phyloP scores from a whole-genome alignment of 2,888 invertebrate genomes.

The Eupeodes latifasciatus region DNA sequence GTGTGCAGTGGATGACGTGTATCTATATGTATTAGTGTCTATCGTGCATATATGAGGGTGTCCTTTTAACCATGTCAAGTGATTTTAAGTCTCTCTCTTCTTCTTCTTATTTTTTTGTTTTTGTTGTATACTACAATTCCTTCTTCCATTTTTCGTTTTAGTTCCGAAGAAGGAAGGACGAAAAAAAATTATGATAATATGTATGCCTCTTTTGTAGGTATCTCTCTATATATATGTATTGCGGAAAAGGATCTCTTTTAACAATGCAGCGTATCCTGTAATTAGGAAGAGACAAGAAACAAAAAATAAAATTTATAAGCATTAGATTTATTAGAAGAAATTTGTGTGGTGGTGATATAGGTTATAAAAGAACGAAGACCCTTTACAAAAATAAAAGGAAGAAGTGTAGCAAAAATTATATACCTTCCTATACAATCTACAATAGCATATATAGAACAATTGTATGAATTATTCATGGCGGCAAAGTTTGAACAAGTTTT shows the following conservation, averaged over 20 bases:
- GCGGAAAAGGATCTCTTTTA: conserved; percentile 61
- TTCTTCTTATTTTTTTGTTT: neutral
- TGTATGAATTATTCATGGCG: conserved; percentile 64
- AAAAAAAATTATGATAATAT: conserved; percentile 24
- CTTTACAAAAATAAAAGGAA: neutral
- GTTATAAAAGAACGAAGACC: conserved; percentile 27
- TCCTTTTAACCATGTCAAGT: conserved; percentile 73
- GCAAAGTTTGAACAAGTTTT: conserved; percentile 48
- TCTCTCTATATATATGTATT: neutral
- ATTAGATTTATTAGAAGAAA: conserved; percentile 69
- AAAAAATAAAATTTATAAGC: conserved; percentile 13
- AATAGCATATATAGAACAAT: neutral
- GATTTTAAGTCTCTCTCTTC: conserved; percentile 42
- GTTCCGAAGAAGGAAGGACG: conserved; percentile 17
- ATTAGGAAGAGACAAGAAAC: conserved; percentile 63
- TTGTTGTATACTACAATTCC: neutral
- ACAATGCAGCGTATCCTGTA: conserved; percentile 66
- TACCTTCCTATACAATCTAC: too few relatives aligned
- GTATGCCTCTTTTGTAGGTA: conserved; percentile 59
- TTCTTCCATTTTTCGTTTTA: conserved; percentile 48
- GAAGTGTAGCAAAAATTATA: conserved; percentile 5
- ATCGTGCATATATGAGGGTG: conserved; percentile 39
- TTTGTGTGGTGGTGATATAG: conserved; percentile 8
- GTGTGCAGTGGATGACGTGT: neutral
- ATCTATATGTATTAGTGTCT: neutral